Percentiles rank a stretch among this genome's conserved stretches.
Evolutionary conservation across 2,113 vertebrate species (phyloP).

Genomic region (Marcusenius ussheri): DNA sequence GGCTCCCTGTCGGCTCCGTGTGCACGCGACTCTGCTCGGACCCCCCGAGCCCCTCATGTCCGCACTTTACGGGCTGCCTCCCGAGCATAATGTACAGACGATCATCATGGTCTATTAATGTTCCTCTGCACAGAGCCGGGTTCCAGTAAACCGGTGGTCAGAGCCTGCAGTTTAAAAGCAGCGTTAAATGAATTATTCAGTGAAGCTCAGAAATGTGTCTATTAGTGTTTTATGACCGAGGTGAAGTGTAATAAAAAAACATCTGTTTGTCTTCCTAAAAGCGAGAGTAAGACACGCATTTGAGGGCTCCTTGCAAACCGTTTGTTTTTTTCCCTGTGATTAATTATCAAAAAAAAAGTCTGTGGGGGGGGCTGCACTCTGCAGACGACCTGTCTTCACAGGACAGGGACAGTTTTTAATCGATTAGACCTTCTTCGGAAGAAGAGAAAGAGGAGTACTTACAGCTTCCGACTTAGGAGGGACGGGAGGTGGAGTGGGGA

Average conservation of each 20-base stretch:
- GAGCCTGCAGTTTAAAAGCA: conserved; percentile 22
- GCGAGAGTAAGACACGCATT: not conserved
- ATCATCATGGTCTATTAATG: conserved; percentile 19
- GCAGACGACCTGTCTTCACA: not conserved
- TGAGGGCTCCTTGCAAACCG: not conserved
- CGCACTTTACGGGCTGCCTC: not conserved
- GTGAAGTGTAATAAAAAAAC: conserved; percentile 19
- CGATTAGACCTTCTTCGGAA: not conserved
- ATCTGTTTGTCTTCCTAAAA: not conserved
- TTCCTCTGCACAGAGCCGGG: conserved; percentile 19
- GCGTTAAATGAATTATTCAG: conserved; percentile 23
- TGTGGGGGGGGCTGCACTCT: not conserved
- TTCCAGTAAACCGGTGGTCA: conserved; percentile 14
- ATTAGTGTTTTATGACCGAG: conserved; percentile 5
- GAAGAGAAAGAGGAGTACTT: conserved; percentile 50
- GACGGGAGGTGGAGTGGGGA: conserved; percentile 74
- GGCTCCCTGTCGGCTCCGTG: not conserved
- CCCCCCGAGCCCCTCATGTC: not conserved
- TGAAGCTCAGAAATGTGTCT: not conserved
- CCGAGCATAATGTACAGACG: conserved; percentile 18
- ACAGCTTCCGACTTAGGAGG: conserved; percentile 98
- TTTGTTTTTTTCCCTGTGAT: not conserved
- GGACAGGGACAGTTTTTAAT: not conserved
- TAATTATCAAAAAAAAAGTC: not conserved
- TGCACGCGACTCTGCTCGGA: not conserved